phyloP scores from a whole-genome alignment of 2,797 vertebrate species.

The Propithecus deckenii region DNA sequence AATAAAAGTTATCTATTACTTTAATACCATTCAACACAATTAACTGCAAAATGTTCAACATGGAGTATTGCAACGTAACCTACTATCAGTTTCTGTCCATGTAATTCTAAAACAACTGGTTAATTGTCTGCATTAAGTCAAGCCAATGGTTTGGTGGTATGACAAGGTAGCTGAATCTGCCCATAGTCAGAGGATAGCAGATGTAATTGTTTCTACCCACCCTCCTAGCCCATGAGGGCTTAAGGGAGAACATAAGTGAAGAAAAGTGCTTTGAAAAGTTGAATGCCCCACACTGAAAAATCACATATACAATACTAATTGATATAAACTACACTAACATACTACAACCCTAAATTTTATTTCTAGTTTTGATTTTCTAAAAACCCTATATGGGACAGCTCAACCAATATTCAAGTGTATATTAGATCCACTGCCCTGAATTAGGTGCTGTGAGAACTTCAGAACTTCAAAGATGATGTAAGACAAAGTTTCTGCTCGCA shows the following conservation, averaged over 20 bases:
- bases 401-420: neutral
- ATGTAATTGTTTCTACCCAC: neutral
- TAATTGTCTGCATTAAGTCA: neutral
- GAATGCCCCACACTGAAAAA: neutral
- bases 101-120: conserved; percentile 7
- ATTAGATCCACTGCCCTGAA: neutral
- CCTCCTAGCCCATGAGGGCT: neutral
- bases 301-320: neutral
- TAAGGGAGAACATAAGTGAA: neutral
- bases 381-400: neutral
- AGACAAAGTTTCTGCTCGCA: neutral
- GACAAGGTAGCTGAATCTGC: neutral
- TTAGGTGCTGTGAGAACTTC: neutral
- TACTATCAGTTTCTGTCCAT: neutral
- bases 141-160: neutral
- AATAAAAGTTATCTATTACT: neutral
- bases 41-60: neutral
- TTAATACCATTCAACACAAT: conserved; percentile 25
- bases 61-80: neutral
- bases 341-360: neutral
- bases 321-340: neutral
- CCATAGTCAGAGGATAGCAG: neutral
- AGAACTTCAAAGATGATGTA: conserved; percentile 15
- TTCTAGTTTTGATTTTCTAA: conserved; percentile 32
- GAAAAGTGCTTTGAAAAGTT: conserved; percentile 40